A percentile compares a stretch with the other conserved stretches of the same genome.
These are phyloP conservation scores for Heliconius congener DNA, from an alignment of 1,140 invertebrate genomes.

Conservation along the genomic window DNA sequence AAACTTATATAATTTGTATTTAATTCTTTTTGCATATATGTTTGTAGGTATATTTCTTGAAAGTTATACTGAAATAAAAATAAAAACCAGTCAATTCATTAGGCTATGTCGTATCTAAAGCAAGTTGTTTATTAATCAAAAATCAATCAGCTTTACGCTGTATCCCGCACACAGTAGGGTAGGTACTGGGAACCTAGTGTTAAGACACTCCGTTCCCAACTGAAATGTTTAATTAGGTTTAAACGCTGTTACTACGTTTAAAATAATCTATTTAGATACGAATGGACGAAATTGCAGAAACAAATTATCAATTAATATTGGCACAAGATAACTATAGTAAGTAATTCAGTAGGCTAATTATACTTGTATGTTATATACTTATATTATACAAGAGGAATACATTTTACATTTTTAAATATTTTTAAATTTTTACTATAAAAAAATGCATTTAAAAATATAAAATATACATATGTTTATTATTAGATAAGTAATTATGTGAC, in stretches of 20 bases:
- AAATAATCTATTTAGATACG: conserved; percentile 4
- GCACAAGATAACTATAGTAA: conserved; percentile 58
- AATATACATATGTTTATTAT: background rate
- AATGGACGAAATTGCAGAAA: conserved; percentile 30
- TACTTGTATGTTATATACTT: background rate
- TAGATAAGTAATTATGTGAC: background rate
- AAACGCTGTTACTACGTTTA: background rate
- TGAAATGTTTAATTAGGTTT: background rate
- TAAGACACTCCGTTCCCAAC: too few relatives aligned
- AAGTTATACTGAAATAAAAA: background rate
- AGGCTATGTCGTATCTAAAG: background rate
- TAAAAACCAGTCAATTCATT: background rate
- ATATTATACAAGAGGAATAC: too few relatives aligned
- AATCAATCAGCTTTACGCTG: too few relatives aligned
- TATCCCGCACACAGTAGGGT: too few relatives aligned
- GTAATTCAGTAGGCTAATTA: conserved; percentile 28
- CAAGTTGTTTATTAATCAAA: background rate
- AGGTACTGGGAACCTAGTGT: too few relatives aligned
- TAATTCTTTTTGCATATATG: background rate
- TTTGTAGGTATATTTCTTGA: background rate
- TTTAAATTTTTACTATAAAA: too few relatives aligned
- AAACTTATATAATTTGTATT: background rate
- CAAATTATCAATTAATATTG: conserved; percentile 54
- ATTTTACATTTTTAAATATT: too few relatives aligned
- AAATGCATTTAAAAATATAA: too few relatives aligned